Conservation (phyloP, 2,797 vertebrate genomes). For the Neosilurus hyrtlii region DNA sequence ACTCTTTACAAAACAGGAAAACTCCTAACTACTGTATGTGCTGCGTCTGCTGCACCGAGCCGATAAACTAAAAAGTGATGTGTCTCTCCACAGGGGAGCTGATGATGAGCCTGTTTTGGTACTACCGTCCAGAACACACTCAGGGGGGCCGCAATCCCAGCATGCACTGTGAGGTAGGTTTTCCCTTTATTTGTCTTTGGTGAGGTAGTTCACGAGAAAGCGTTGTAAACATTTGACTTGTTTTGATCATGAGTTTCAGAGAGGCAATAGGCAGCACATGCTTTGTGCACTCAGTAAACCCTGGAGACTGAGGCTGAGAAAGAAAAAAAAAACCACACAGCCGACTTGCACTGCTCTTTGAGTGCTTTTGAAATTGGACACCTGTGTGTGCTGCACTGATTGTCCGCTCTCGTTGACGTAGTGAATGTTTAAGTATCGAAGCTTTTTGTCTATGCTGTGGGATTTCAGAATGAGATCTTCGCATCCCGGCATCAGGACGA, state of each 20-base stretch:
- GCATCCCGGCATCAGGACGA: constrained; percentile 98
- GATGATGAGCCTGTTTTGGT: constrained; percentile 99
- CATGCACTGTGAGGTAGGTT: constrained; percentile 91
- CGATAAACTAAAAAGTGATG: constrained; percentile 36
- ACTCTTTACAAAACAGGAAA: neutral
- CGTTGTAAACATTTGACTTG: constrained; percentile 55
- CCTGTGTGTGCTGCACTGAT: constrained; percentile 19
- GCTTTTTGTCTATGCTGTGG: constrained; percentile 38
- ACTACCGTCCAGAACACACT: constrained; percentile 98
- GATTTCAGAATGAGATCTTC: constrained; percentile 92
- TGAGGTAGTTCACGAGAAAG: constrained; percentile 32
- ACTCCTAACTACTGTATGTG: constrained; percentile 12
- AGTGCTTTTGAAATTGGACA: constrained; percentile 40
- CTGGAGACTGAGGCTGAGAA: constrained; percentile 41
- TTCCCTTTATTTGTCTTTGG: constrained; percentile 17
- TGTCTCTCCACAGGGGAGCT: constrained; percentile 81
- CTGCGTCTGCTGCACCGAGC: neutral
- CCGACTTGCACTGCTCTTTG: constrained; percentile 33
- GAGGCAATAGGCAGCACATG: constrained; percentile 47
- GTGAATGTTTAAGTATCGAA: constrained; percentile 30
- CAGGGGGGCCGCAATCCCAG: constrained; percentile 92
- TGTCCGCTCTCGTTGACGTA: constrained; percentile 4
- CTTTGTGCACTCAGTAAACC: constrained; percentile 60
- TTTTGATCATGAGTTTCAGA: constrained; percentile 51
- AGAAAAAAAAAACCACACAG: constrained; percentile 11